phyloP scores from a whole-genome alignment of 2,113 vertebrate genomes.

The Beaufortia kweichowensis region DNA sequence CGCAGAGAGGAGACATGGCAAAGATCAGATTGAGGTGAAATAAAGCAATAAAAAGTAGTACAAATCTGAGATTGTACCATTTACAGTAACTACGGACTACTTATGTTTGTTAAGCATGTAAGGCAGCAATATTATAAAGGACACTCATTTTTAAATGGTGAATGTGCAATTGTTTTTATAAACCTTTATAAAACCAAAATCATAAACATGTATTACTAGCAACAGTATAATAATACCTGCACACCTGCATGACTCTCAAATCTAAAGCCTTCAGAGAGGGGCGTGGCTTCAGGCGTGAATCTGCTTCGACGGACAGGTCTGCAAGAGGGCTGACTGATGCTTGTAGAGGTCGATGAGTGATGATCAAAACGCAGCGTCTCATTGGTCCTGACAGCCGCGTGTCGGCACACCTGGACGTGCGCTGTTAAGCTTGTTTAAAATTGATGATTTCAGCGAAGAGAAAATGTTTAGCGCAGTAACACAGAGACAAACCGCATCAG shows the following conservation, averaged over 20 bases:
- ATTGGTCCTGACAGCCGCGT: conserved; percentile 70
- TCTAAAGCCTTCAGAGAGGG: conserved; percentile 56
- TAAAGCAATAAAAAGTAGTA: too few relatives aligned
- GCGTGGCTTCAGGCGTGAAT: conserved; percentile 55
- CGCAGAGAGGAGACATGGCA: conserved; percentile 74
- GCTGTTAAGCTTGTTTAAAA: neutral
- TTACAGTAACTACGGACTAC: neutral
- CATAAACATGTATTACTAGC: too few relatives aligned
- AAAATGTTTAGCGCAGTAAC: conserved; percentile 29
- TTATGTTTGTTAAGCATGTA: too few relatives aligned
- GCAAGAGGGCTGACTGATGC: conserved; percentile 75
- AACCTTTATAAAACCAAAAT: too few relatives aligned
- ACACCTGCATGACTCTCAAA: conserved; percentile 65
- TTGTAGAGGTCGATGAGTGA: conserved; percentile 72
- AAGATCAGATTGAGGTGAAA: conserved; percentile 83
- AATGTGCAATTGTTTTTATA: too few relatives aligned
- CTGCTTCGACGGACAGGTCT: conserved; percentile 62
- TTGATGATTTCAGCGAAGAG: conserved; percentile 18
- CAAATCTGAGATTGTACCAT: too few relatives aligned
- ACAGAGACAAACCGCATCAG: conserved; percentile 18
- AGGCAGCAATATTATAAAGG: neutral
- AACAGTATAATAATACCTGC: conserved; percentile 19
- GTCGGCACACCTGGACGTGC: conserved; percentile 60
- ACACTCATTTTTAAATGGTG: too few relatives aligned
- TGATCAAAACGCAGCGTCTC: conserved; percentile 60